These are phyloP conservation scores for Poecilia velifera DNA, from an alignment of 2,797 vertebrate species.

Conservation along the genomic window DNA sequence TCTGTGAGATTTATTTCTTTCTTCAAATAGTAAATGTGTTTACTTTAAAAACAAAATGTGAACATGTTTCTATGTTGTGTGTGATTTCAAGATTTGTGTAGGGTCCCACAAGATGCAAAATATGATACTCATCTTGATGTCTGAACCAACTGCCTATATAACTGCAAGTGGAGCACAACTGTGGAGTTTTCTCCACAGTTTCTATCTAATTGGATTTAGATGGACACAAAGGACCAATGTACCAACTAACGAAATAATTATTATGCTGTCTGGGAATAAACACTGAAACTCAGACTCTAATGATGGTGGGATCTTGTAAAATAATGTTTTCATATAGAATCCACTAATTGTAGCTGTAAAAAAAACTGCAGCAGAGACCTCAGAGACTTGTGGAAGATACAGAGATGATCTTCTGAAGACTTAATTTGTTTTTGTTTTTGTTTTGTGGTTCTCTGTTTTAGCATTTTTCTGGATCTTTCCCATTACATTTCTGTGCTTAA, in stretches of 20 bases:
- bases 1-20: background rate
- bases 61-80: background rate
- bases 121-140: background rate
- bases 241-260: background rate
- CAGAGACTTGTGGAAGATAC: background rate
- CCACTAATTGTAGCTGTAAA: background rate
- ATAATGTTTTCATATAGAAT: background rate
- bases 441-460: background rate
- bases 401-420: background rate
- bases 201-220: constrained; percentile 1
- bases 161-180: background rate
- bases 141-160: background rate
- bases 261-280: background rate
- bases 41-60: background rate
- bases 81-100: background rate
- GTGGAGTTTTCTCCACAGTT: background rate
- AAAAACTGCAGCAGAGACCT: background rate
- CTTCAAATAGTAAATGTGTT: background rate
- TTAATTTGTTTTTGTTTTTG: background rate
- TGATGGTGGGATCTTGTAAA: background rate
- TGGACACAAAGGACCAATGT: constrained; percentile 1
- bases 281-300: background rate
- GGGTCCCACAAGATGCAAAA: background rate
- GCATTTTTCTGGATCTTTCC: background rate
- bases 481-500: background rate